Percentiles rank a stretch among this genome's conserved stretches.
Conservation (phyloP, 2,797 vertebrate genomes). For the Sternotherus odoratus region DNA sequence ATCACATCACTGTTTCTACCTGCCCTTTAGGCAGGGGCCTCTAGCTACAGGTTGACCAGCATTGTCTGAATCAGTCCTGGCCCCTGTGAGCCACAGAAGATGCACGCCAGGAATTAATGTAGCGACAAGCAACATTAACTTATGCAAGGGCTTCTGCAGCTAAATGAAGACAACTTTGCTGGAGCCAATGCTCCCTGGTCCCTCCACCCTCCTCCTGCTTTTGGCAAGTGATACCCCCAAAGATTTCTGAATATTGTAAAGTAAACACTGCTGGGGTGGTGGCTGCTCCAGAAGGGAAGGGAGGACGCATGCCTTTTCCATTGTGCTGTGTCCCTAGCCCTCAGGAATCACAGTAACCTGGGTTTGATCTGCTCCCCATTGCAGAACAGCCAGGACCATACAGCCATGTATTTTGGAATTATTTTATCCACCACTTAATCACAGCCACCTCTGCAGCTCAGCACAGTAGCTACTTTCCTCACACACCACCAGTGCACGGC, state of each 20-base stretch:
- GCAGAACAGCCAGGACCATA: neutral
- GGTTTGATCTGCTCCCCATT: fast-evolving
- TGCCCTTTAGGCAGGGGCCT: neutral
- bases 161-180: neutral
- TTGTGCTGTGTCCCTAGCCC: neutral
- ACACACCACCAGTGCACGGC: neutral
- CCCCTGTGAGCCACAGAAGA: neutral
- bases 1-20: neutral
- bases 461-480: neutral
- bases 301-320: neutral
- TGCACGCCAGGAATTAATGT: neutral
- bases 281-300: neutral
- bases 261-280: neutral
- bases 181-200: neutral
- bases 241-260: neutral
- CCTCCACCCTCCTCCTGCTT: neutral
- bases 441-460: neutral
- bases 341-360: neutral
- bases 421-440: neutral
- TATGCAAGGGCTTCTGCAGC: neutral
- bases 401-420: neutral
- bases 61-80: neutral
- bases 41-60: neutral
- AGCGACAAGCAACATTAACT: neutral
- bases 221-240: neutral